Conservation (phyloP, 2,113 vertebrate genomes). For the Otocyon megalotis region DNA sequence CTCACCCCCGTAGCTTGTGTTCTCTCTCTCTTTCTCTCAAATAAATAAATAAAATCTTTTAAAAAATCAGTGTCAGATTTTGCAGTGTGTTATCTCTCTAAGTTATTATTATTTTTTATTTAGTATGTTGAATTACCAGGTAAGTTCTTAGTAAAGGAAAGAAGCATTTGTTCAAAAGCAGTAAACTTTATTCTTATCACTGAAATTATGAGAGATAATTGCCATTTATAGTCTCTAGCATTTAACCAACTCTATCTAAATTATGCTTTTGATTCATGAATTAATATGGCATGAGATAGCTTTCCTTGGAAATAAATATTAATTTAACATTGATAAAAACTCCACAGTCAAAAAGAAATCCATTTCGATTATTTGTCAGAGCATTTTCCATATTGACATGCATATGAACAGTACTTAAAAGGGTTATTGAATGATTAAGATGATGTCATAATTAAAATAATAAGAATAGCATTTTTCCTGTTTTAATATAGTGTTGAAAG, state of each 20-base stretch:
- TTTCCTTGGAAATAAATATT: slow-evolving; percentile 33
- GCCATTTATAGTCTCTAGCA: not conserved
- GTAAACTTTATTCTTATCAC: slow-evolving; percentile 1
- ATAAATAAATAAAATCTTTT: too few species aligned
- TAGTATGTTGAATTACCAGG: slow-evolving; percentile 5
- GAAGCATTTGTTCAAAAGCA: slow-evolving; percentile 11
- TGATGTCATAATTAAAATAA: not conserved
- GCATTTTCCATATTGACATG: not conserved
- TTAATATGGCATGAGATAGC: not conserved
- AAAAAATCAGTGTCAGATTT: slow-evolving; percentile 29
- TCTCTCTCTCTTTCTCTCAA: too few species aligned
- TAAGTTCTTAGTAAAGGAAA: not conserved
- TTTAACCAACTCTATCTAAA: not conserved
- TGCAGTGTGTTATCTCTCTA: not conserved
- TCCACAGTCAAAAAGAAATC: not conserved
- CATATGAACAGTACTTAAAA: not conserved
- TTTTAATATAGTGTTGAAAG: not conserved
- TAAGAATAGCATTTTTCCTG: not conserved
- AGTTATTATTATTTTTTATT: not conserved
- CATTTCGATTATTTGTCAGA: not conserved
- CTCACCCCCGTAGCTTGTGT: too few species aligned
- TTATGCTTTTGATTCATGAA: slow-evolving; percentile 11
- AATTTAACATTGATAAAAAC: not conserved
- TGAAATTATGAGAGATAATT: slow-evolving; percentile 2
- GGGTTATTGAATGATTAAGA: not conserved